Conservation (phyloP, 2,888 invertebrate genomes). For the Parnassius mnemosyne region DNA sequence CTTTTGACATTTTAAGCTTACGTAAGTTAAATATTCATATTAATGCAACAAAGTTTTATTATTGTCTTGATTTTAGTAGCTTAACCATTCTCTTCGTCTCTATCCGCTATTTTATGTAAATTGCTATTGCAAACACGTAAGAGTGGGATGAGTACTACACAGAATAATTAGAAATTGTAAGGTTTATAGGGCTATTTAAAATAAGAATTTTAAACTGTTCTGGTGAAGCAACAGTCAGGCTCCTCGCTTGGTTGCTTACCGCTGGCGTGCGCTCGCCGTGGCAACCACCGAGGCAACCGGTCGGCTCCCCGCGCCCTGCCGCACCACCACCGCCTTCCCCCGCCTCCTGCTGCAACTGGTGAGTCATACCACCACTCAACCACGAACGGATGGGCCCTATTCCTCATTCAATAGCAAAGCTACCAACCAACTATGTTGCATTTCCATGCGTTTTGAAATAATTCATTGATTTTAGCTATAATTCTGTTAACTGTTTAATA, state of each 20-base stretch:
- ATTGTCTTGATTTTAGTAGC: too few relatives aligned
- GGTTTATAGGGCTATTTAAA: too few relatives aligned
- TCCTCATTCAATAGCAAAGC: constrained; percentile 10
- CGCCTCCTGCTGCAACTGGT: constrained; percentile 76
- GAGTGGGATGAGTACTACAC: too few relatives aligned
- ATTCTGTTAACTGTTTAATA: background rate
- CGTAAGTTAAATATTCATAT: too few relatives aligned
- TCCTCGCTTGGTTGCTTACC: constrained; percentile 78
- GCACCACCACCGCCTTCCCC: constrained; percentile 74
- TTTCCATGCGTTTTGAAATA: background rate
- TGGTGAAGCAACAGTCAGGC: constrained; percentile 12
- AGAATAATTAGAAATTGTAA: too few relatives aligned
- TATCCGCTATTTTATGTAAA: too few relatives aligned
- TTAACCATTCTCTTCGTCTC: too few relatives aligned
- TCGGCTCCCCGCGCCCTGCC: constrained; percentile 82
- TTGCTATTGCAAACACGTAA: too few relatives aligned
- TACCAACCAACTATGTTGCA: constrained; percentile 11
- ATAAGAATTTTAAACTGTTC: too few relatives aligned
- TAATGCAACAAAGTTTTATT: too few relatives aligned
- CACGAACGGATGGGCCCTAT: constrained; percentile 17
- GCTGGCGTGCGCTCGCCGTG: constrained; percentile 86
- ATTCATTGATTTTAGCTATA: too few relatives aligned
- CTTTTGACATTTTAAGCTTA: too few relatives aligned
- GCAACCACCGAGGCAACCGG: constrained; percentile 87
- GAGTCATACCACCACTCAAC: constrained; percentile 55